Evolutionary conservation across 2,797 vertebrate species (phyloP).

Genomic region (Dermochelys coriacea): DNA sequence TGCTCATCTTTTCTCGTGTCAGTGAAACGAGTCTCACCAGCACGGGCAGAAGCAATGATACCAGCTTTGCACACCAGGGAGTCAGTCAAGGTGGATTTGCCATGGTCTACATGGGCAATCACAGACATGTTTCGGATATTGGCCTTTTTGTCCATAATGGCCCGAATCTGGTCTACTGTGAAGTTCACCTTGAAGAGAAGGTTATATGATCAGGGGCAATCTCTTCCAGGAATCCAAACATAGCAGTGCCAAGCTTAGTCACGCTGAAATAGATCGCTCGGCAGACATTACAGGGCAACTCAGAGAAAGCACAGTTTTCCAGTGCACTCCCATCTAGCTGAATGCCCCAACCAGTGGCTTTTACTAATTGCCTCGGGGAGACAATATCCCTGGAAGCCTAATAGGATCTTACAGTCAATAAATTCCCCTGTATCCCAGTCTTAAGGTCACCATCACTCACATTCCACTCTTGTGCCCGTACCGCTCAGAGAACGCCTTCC

Average conservation of each 20-base stretch:
- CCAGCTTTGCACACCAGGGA: conserved; percentile 96
- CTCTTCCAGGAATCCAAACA: accelerated
- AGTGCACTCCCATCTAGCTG: accelerated
- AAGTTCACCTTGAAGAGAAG: conserved; percentile 91
- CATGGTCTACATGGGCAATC: conserved; percentile 95
- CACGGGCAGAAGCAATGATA: conserved; percentile 92
- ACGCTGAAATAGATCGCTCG: accelerated
- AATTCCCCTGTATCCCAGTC: background rate
- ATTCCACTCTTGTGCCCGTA: no score
- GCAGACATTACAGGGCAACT: accelerated
- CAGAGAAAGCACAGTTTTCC: accelerated
- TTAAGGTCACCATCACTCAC: background rate
- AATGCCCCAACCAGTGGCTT: accelerated
- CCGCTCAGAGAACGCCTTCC: background rate
- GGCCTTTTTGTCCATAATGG: conserved; percentile 98
- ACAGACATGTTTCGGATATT: conserved; percentile 99
- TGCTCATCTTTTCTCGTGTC: conserved; percentile 97
- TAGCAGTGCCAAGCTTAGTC: accelerated
- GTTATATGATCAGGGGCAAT: accelerated
- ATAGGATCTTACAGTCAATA: background rate
- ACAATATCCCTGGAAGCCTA: background rate
- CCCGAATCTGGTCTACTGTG: conserved; percentile 95
- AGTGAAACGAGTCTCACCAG: conserved; percentile 95
- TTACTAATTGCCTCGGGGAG: background rate
- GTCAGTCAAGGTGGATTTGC: conserved; percentile 95